Conservation (phyloP, 2,113 vertebrate species). For the Anas platyrhynchos region DNA sequence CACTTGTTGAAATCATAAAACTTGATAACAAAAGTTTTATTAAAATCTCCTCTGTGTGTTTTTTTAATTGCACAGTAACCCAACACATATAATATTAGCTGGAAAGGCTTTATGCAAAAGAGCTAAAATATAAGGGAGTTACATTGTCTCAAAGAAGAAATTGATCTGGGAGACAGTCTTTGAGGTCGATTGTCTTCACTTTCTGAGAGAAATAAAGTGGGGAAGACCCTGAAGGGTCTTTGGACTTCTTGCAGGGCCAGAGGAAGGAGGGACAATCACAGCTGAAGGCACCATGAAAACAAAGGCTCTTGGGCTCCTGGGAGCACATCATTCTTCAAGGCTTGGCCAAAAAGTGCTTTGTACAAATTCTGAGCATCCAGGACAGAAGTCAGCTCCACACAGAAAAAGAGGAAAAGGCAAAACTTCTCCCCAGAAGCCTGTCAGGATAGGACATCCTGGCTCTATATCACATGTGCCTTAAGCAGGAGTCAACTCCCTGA, state of each 20-base stretch:
- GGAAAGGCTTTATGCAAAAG: not conserved
- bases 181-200: not conserved
- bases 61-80: conserved; percentile 28
- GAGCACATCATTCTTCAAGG: not conserved
- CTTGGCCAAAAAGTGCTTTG: not conserved
- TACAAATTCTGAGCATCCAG: not conserved
- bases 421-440: not conserved
- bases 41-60: not conserved
- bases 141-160: not conserved
- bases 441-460: not conserved
- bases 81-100: not conserved
- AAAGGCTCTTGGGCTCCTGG: not conserved
- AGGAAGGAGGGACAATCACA: not conserved
- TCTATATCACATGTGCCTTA: not conserved
- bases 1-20: conserved; percentile 70
- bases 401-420: not conserved
- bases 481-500: not conserved
- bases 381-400: not conserved
- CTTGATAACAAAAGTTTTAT: conserved; percentile 62
- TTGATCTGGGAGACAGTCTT: not conserved
- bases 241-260: not conserved
- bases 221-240: not conserved
- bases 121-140: not conserved
- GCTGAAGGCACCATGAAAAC: not conserved
- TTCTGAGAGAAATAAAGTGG: not conserved